Conservation (phyloP, 2,888 invertebrate genomes). For the Meteorus cinctellus region DNA sequence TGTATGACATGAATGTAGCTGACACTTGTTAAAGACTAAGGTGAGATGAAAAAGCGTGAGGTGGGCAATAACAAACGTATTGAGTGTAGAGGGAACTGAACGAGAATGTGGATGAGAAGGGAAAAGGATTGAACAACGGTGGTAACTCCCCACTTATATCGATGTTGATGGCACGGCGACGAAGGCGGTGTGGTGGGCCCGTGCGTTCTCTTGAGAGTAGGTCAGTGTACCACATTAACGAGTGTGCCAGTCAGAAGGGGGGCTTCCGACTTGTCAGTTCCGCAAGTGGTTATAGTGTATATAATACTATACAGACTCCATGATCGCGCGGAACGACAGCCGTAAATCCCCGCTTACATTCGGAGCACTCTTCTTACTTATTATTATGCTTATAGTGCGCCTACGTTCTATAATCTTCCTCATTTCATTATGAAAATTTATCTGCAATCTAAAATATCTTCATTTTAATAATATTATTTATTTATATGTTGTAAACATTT, state of each 20-base stretch:
- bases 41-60: constrained; percentile 34
- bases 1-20: constrained; percentile 40
- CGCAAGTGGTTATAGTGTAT: constrained; percentile 51
- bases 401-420: neutral
- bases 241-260: constrained; percentile 56
- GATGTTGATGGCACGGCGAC: constrained; percentile 33
- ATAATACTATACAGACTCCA: constrained; percentile 29
- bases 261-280: constrained; percentile 60
- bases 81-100: constrained; percentile 13
- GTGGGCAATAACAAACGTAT: constrained; percentile 16
- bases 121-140: constrained; percentile 52
- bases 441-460: too few species aligned
- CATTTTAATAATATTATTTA: too few species aligned
- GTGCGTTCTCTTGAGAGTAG: constrained; percentile 66
- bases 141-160: constrained; percentile 35
- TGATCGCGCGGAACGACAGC: constrained; percentile 11
- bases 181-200: constrained; percentile 57
- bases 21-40: constrained; percentile 44
- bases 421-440: neutral
- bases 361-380: constrained; percentile 16
- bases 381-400: neutral
- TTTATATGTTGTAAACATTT: too few species aligned
- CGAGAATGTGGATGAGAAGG: constrained; percentile 42
- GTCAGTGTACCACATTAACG: constrained; percentile 73
- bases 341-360: constrained; percentile 25